Evolutionary conservation across 2,797 vertebrate genomes (phyloP).

Genomic region (Chelmon rostratus): DNA sequence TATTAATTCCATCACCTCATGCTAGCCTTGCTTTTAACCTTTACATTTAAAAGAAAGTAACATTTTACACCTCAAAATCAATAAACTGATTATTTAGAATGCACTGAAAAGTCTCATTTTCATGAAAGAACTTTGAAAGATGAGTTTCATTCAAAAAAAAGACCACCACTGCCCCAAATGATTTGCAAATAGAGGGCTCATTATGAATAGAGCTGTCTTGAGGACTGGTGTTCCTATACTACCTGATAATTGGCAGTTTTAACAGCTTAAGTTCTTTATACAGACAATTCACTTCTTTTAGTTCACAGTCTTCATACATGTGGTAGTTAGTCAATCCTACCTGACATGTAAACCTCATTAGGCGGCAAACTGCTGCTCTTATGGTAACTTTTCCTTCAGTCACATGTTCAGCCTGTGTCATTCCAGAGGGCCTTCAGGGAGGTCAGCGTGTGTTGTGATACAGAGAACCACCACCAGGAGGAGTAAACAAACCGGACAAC

Average conservation of each 20-base stretch:
- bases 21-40: background rate
- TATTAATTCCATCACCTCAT: background rate
- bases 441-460: conserved; percentile 81
- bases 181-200: no score
- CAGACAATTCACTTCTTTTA: background rate
- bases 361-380: background rate
- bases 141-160: background rate
- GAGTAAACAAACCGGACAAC: conserved; percentile 89
- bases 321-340: no score
- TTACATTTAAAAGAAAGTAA: background rate
- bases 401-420: background rate
- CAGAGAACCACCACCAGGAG: conserved; percentile 87
- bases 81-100: background rate
- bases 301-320: background rate
- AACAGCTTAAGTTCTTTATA: background rate
- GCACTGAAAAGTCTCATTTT: accelerated
- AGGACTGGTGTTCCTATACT: no score
- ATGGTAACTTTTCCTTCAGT: background rate
- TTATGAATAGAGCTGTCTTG: no score
- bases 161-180: background rate
- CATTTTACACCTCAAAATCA: background rate
- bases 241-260: background rate
- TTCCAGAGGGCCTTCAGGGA: conserved; percentile 7
- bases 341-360: background rate
- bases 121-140: background rate